These are phyloP conservation scores for Macrosiphum euphorbiae DNA, from an alignment of 2,888 invertebrate species.

Conservation along the genomic window DNA sequence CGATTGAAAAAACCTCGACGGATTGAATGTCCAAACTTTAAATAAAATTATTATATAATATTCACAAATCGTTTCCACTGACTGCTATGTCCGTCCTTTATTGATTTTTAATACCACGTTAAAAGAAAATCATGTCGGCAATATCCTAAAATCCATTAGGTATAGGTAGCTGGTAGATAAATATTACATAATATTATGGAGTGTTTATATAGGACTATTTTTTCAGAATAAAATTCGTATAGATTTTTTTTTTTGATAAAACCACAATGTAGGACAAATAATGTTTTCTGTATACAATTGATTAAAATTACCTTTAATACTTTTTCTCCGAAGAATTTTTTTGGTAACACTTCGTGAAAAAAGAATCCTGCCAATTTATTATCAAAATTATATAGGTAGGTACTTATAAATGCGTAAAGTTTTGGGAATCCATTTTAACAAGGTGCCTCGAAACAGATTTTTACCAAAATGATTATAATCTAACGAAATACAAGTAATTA, in stretches of 20 bases:
- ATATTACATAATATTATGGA: background rate
- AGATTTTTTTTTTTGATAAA: background rate
- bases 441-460: too few species aligned
- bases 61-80: background rate
- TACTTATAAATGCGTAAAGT: too few species aligned
- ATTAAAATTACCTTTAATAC: background rate
- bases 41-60: background rate
- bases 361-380: background rate
- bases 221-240: background rate
- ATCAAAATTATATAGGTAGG: background rate
- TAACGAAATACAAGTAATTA: background rate
- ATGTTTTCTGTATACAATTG: background rate
- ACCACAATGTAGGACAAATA: too few species aligned
- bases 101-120: background rate
- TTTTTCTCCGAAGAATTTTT: background rate
- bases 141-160: background rate
- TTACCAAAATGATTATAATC: too few species aligned
- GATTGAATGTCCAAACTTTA: background rate
- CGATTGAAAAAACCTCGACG: background rate
- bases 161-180: background rate
- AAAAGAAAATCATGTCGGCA: background rate
- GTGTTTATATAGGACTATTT: background rate
- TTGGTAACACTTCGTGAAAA: background rate
- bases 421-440: too few species aligned
- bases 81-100: too few species aligned